A percentile compares a stretch with the other conserved stretches of the same genome.
Evolutionary conservation across 1,140 invertebrate species (phyloP).

Genomic region (Vanessa tameamea): DNA sequence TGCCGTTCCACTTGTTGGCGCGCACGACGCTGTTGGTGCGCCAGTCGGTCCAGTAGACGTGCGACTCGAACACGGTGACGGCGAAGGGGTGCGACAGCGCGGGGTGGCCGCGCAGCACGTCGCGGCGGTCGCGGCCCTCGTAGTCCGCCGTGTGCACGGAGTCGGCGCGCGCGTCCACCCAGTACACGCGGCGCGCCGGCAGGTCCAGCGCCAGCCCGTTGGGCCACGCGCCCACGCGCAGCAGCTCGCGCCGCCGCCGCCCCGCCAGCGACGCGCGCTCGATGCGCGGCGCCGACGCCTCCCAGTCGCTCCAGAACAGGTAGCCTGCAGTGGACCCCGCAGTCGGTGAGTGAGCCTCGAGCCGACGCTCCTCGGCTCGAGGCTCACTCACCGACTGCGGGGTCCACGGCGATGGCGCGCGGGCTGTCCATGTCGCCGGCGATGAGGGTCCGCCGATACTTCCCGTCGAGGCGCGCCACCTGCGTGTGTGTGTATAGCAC

Average conservation of each 20-base stretch:
- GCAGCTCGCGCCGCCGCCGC: constrained; percentile 80
- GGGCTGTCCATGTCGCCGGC: constrained; percentile 93
- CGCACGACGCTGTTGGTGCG: constrained; percentile 85
- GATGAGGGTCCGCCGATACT: constrained; percentile 88
- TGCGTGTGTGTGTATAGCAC: not conserved
- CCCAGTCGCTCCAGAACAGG: constrained; percentile 96
- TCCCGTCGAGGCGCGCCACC: constrained; percentile 91
- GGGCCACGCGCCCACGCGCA: constrained; percentile 89
- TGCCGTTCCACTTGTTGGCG: constrained; percentile 87
- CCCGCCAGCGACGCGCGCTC: constrained; percentile 93
- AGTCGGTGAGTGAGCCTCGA: constrained; percentile 92
- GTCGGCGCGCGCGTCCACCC: constrained; percentile 82
- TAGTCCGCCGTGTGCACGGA: constrained; percentile 91
- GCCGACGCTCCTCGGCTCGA: constrained; percentile 82
- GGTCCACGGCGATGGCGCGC: constrained; percentile 92
- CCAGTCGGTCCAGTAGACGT: constrained; percentile 97
- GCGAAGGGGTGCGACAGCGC: constrained; percentile 94
- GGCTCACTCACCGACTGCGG: constrained; percentile 82
- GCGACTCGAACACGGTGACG: constrained; percentile 90
- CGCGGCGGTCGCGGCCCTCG: constrained; percentile 87
- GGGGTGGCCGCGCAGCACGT: constrained; percentile 84
- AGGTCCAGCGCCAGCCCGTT: constrained; percentile 94
- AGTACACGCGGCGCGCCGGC: constrained; percentile 83
- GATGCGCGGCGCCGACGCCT: constrained; percentile 89
- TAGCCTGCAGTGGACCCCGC: constrained; percentile 37